Evolutionary conservation across 2,797 vertebrate species (phyloP).

Genomic region (Acanthurus leucopareius): DNA sequence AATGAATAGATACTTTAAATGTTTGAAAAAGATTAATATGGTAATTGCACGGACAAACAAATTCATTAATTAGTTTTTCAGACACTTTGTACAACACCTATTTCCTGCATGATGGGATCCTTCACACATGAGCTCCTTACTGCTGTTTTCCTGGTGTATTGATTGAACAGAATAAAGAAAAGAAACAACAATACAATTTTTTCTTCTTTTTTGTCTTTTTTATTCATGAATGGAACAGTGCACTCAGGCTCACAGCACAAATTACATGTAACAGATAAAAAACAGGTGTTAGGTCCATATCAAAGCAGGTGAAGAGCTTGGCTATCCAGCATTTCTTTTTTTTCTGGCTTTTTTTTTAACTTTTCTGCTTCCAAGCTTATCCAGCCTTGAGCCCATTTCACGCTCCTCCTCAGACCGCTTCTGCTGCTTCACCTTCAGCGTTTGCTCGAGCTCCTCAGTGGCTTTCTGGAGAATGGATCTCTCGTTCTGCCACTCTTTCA

Average conservation of each 20-base stretch:
- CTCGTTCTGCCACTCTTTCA: not conserved
- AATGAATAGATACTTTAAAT: constrained; percentile 26
- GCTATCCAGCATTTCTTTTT: too few relatives aligned
- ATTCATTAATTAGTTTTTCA: constrained; percentile 24
- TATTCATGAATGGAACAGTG: too few relatives aligned
- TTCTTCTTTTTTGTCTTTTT: too few relatives aligned
- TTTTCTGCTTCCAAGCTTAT: not conserved
- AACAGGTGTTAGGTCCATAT: too few relatives aligned
- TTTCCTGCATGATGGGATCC: too few relatives aligned
- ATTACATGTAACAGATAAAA: too few relatives aligned
- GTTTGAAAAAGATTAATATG: constrained; percentile 29
- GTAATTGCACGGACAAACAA: not conserved
- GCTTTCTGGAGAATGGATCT: not conserved
- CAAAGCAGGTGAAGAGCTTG: too few relatives aligned
- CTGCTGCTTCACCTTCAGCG: not conserved
- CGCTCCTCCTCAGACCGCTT: not conserved
- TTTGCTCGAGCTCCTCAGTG: not conserved
- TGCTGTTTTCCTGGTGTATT: too few relatives aligned
- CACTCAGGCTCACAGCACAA: too few relatives aligned
- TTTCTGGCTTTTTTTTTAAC: not conserved
- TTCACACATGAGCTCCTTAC: too few relatives aligned
- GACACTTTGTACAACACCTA: not conserved
- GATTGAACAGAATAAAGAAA: too few relatives aligned
- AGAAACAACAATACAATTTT: too few relatives aligned
- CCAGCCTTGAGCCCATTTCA: not conserved